These are phyloP conservation scores for Drosophila lacicola DNA, from an alignment of 2,888 invertebrate species.

Conservation along the genomic window DNA sequence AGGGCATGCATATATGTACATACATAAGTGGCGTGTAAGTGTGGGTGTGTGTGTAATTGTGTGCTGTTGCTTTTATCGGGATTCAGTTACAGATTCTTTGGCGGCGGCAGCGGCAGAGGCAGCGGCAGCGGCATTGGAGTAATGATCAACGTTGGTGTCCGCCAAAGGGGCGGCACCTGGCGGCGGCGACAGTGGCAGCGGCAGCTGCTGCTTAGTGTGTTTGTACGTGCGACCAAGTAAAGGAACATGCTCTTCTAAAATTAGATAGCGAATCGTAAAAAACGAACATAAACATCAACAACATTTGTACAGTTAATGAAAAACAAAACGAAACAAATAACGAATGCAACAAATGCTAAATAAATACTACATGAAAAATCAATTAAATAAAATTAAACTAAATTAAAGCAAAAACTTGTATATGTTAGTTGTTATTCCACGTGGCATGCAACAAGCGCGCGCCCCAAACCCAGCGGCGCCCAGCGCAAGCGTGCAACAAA, in stretches of 20 bases:
- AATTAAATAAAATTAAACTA: not conserved
- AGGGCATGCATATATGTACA: not conserved
- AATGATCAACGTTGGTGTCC: slow-evolving; percentile 51
- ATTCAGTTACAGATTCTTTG: slow-evolving; percentile 22
- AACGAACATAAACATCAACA: slow-evolving; percentile 63
- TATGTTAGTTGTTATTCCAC: not conserved
- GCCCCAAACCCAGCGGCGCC: slow-evolving; percentile 13
- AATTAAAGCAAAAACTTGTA: slow-evolving; percentile 5
- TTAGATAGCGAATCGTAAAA: slow-evolving; percentile 67
- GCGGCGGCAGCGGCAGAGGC: slow-evolving; percentile 19
- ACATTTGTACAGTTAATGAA: slow-evolving; percentile 41
- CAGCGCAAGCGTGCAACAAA: slow-evolving; percentile 44
- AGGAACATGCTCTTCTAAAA: slow-evolving; percentile 87
- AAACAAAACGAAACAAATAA: slow-evolving; percentile 1
- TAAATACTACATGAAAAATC: slow-evolving; percentile 2
- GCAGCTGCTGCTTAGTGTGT: slow-evolving; percentile 54
- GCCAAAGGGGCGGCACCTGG: slow-evolving; percentile 35
- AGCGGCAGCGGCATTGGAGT: slow-evolving; percentile 26
- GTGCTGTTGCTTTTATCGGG: slow-evolving; percentile 13
- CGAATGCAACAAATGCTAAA: slow-evolving; percentile 17
- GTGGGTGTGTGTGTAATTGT: slow-evolving; percentile 5
- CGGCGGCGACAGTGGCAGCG: slow-evolving; percentile 5
- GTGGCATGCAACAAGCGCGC: slow-evolving; percentile 42
- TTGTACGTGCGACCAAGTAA: slow-evolving; percentile 85
- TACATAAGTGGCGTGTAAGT: not conserved